Evolutionary conservation across 2,888 invertebrate genomes (phyloP), one percentile per base, ranked within the genome.

Genomic region (Caenorhabditis parvicauda): DNA sequence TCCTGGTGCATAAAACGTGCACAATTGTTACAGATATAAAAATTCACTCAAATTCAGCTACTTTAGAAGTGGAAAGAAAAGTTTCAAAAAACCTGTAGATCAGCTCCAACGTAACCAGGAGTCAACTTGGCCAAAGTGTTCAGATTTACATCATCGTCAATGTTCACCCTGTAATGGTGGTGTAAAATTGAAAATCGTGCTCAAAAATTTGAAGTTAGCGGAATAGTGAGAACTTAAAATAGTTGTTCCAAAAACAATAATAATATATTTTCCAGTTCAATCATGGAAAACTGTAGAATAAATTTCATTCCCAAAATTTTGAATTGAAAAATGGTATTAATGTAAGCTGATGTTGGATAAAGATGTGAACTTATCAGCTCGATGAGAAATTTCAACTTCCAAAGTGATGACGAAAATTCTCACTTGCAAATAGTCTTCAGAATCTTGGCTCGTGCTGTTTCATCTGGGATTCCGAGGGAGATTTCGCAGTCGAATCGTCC

Each of bases 21-120:
- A n/a, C n/a, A n/a, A n/a, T n/a, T n/a, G n/a, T n/a, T n/a, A n/a
- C n/a, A n/a, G n/a, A n/a, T n/a, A n/a, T n/a, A n/a, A n/a, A n/a
- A n/a, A n/a, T n/a, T n/a, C n/a, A n/a, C n/a, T n/a, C n/a, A n/a
- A n/a, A n/a, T n/a, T n/a, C n/a, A n/a, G n/a, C n/a, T n/a, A n/a
- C n/a, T 39, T 9, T 6, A 39, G 6, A n/a, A 39, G 19, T 39
- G 6, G 39, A 39, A 9, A 17, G 7, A 21, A 17, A 7, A 17
- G 7, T n/a, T 9, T 7, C 19, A 12, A 17, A 19, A 19, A 6
- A 44, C 76, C 32, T 66, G 65, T 17, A 79, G 65, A 63, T 70
- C 98, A 84, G 86, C 98, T 14, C 94, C 96, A 32, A 95, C 95
- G 85, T 89, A 96, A 0, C 96, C 96, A 0, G 96, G 96, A 6